Evolutionary conservation across 2,888 invertebrate genomes (phyloP).

Genomic region (Anthrax anthrax): DNA sequence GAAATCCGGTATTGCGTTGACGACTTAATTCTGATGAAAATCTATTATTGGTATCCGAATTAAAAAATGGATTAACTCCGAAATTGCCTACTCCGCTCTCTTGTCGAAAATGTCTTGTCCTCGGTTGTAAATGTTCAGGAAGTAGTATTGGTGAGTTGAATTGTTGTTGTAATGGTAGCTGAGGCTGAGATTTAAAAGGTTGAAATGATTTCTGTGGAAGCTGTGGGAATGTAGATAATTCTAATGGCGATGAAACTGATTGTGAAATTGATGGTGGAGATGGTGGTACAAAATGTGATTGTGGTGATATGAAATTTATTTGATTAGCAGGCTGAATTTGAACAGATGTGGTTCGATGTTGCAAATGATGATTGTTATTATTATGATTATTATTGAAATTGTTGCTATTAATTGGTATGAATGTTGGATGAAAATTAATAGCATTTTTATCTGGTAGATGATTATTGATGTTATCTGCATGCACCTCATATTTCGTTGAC

Average conservation of each 20-base stretch:
- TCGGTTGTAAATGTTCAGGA: slow-evolving; percentile 23
- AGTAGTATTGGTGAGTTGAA: slow-evolving; percentile 18
- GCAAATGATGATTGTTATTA: slow-evolving; percentile 10
- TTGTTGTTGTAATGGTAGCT: slow-evolving; percentile 17
- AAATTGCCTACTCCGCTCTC: slow-evolving; percentile 47
- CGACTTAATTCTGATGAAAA: not conserved
- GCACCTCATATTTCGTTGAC: slow-evolving; percentile 16
- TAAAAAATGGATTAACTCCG: slow-evolving; percentile 38
- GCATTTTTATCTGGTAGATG: slow-evolving; percentile 44
- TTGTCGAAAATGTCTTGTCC: slow-evolving; percentile 39
- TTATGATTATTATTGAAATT: slow-evolving; percentile 14
- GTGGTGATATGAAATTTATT: slow-evolving; percentile 23
- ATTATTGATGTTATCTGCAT: slow-evolving; percentile 35
- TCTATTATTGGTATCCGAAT: not conserved
- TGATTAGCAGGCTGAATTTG: slow-evolving; percentile 29
- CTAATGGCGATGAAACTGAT: slow-evolving; percentile 12
- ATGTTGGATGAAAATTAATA: slow-evolving; percentile 32
- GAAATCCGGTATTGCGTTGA: not conserved
- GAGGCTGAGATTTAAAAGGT: slow-evolving; percentile 19
- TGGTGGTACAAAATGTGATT: slow-evolving; percentile 11
- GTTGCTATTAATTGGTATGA: slow-evolving; percentile 4
- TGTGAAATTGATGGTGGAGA: slow-evolving; percentile 6
- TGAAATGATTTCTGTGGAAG: slow-evolving; percentile 23
- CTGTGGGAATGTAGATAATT: slow-evolving; percentile 21
- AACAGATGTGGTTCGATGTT: slow-evolving; percentile 12